A percentile compares a stretch with the other conserved stretches of the same genome.
These are phyloP conservation scores for Eupristina koningsbergeri DNA, from an alignment of 1,140 invertebrate genomes.

Conservation along the genomic window DNA sequence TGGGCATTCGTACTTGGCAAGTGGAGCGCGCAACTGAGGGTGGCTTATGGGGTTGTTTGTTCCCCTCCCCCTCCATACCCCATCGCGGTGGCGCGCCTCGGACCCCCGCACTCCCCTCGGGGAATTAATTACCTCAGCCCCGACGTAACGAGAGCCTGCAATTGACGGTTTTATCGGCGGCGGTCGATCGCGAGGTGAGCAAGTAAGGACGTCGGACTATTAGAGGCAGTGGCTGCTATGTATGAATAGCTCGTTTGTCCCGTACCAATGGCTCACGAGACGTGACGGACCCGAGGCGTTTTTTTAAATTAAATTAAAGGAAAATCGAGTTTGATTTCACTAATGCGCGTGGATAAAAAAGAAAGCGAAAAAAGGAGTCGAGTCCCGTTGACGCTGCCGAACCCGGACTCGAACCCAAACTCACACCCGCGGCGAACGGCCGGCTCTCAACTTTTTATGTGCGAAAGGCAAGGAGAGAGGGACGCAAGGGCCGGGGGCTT, in stretches of 20 bases:
- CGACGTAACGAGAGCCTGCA: constrained; percentile 60
- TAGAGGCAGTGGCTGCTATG: constrained; percentile 46
- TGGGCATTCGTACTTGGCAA: constrained; percentile 53
- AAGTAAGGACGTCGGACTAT: constrained; percentile 9
- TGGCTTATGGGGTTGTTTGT: too few species aligned
- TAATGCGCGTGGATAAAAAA: too few species aligned
- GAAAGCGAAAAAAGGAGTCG: constrained; percentile 1
- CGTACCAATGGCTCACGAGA: constrained; percentile 45
- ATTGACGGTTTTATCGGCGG: constrained; percentile 65
- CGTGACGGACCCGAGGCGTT: constrained; percentile 56
- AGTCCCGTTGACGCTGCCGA: constrained; percentile 14
- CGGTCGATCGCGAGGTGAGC: constrained; percentile 51
- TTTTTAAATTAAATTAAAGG: constrained; percentile 53
- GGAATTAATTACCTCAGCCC: constrained; percentile 55
- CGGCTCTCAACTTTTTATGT: neutral
- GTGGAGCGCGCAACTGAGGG: neutral
- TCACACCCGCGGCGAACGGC: constrained; percentile 11
- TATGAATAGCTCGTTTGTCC: constrained; percentile 56
- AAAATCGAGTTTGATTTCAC: constrained; percentile 35
- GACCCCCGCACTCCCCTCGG: constrained; percentile 27
- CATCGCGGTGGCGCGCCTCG: neutral
- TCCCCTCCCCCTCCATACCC: too few species aligned
- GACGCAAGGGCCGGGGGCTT: too few species aligned
- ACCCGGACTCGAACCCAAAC: too few species aligned
- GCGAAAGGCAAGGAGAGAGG: too few species aligned